A percentile compares a stretch with the other conserved stretches of the same genome.
Evolutionary conservation across 1,140 invertebrate genomes (phyloP).

Genomic region (Sweltsa coloradensis): DNA sequence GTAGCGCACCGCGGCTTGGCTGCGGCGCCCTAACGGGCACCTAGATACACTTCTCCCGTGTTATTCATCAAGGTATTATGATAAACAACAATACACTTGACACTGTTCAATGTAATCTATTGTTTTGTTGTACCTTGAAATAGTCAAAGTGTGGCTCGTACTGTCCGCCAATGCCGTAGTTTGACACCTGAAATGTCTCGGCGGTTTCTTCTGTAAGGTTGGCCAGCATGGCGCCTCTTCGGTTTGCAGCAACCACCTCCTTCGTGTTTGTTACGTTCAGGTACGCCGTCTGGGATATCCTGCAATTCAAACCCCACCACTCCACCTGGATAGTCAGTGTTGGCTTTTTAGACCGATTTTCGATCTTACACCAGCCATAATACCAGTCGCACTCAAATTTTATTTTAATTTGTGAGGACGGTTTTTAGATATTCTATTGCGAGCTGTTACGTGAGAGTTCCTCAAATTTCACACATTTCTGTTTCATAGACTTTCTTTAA

Average conservation of each 20-base stretch:
- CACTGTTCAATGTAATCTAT: too few species aligned
- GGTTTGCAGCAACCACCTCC: conserved; percentile 60
- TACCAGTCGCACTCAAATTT: too few species aligned
- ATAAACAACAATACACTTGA: too few species aligned
- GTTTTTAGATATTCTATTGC: too few species aligned
- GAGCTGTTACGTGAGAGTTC: too few species aligned
- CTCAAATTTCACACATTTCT: too few species aligned
- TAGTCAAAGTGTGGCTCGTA: conserved; percentile 99
- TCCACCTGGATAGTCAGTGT: conserved; percentile 83
- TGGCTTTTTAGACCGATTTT: conserved; percentile 93
- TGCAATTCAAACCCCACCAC: conserved; percentile 90
- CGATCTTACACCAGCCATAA: conserved; percentile 86
- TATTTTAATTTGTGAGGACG: too few species aligned
- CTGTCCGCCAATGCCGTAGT: conserved; percentile 98
- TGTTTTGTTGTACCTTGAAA: conserved; percentile 71
- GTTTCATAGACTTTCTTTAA: too few species aligned
- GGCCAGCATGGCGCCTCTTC: conserved; percentile 65
- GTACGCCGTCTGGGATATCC: conserved; percentile 97
- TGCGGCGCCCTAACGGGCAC: too few species aligned
- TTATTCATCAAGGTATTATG: too few species aligned
- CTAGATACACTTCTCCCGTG: too few species aligned
- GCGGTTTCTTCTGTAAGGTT: conserved; percentile 74
- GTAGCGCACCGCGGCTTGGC: too few species aligned
- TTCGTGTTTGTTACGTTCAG: conserved; percentile 71
- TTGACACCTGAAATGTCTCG: conserved; percentile 85